Base-by-base conservation (phyloP, 2,113 vertebrate species). In the Australoheros scitulus region DNA sequence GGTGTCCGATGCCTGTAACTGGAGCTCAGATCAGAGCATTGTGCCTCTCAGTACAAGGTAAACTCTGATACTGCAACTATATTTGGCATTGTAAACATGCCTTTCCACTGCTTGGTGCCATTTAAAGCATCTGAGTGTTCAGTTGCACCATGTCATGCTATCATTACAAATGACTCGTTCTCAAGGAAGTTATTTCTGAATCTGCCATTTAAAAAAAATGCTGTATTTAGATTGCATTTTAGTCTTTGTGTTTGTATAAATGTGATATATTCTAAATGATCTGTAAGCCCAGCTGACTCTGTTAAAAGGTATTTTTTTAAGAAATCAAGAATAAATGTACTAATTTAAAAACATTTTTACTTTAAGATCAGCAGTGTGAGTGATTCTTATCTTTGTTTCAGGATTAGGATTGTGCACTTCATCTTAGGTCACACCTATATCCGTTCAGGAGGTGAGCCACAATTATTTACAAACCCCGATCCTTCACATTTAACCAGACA, bases 381-480 rank as follows among this genome's bases (percentile, higher is more conserved):
- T 76, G 4, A 82, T 38, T 13, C 29, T 15, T 61, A 36, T 85
- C 5, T 63, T 88, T 64, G 63, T 95, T 96, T 89, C 92, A 99
- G 98, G 93, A 98, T 99, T 93, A 95, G 96, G 60, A 95, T 99
- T 0, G 96, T 98, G 72, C 84, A 96, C 92, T 98, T 97, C 85
- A 95, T 99, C 82, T 90, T 98, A 83, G 92, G 93, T 9, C 95
- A 94, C 90, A 97, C 93, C 1, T 87, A 0, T 0, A 88, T 0
- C 77, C 61, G 1, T 15, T 83, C 3, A 90, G 96, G 96, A 92
- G 97, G 96, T 93, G 77, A 89, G 9, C 77, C 18, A 75, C 15
- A 36, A 20, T 1, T 43, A 8, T 50, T 50, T 59, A 41, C 2
- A 58, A 8, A 36, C 26, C 3, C 1, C 0, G 13, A 68, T 58